Evolutionary conservation across 2,888 invertebrate genomes (phyloP).

Genomic region (Camponotus fellah): DNA sequence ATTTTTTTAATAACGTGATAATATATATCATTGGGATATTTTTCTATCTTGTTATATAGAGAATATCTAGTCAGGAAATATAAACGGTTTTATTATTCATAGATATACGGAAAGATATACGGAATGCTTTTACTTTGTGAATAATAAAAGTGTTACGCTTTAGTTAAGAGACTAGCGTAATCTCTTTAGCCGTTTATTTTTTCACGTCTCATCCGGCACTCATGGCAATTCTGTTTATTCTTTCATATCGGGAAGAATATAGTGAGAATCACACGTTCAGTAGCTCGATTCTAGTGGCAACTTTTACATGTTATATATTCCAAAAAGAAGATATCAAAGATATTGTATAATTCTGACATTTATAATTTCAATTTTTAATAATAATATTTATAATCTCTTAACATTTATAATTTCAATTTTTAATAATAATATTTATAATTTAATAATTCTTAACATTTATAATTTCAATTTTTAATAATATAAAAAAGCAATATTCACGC

Average conservation of each 20-base stretch:
- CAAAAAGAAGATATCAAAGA: neutral
- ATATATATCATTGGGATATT: neutral
- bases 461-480: neutral
- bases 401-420: conserved; percentile 1
- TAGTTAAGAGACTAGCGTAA: conserved; percentile 46
- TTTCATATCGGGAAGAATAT: conserved; percentile 25
- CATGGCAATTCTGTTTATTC: conserved; percentile 45
- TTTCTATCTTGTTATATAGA: neutral
- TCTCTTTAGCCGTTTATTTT: conserved; percentile 51
- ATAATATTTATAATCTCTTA: neutral
- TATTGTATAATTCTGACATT: neutral
- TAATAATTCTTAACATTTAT: neutral
- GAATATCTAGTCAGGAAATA: neutral
- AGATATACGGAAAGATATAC: conserved; percentile 36
- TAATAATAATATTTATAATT: neutral
- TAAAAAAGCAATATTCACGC: neutral
- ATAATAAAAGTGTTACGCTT: conserved; percentile 2
- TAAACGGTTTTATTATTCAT: conserved; percentile 31
- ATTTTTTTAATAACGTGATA: neutral
- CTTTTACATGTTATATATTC: neutral
- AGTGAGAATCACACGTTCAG: conserved; percentile 27
- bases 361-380: neutral
- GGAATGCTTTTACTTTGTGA: neutral
- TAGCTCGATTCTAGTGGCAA: neutral
- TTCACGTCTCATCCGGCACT: conserved; percentile 48